Evolutionary conservation across 1,140 invertebrate species (phyloP).

Genomic region (Popillia japonica): DNA sequence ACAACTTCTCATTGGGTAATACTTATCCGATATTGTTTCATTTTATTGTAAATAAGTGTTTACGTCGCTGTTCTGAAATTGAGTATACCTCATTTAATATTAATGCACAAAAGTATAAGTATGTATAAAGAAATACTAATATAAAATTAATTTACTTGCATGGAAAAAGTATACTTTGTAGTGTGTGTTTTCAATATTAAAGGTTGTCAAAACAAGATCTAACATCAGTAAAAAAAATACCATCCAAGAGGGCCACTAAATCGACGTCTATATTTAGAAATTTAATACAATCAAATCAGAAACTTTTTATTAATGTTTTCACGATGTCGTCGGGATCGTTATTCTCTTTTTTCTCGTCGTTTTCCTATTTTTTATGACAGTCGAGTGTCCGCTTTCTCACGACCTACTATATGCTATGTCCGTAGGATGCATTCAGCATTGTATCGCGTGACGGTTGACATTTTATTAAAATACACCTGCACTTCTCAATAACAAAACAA

Average conservation of each 20-base stretch:
- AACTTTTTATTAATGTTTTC: slow-evolving; percentile 33
- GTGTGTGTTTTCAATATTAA: too few species aligned
- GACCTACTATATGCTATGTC: background rate
- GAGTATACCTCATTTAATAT: too few species aligned
- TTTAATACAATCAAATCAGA: slow-evolving; percentile 31
- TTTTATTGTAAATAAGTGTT: too few species aligned
- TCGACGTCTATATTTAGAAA: slow-evolving; percentile 15
- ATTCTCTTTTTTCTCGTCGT: background rate
- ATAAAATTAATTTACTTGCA: too few species aligned
- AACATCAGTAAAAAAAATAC: background rate
- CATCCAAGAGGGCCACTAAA: background rate
- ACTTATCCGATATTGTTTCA: background rate
- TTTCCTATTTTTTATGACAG: slow-evolving; percentile 17
- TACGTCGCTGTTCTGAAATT: too few species aligned
- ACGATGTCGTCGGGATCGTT: slow-evolving; percentile 25
- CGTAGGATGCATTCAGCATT: slow-evolving; percentile 22
- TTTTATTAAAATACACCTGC: slow-evolving; percentile 33
- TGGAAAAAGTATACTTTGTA: too few species aligned
- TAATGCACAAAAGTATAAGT: too few species aligned
- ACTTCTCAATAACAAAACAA: slow-evolving; percentile 30
- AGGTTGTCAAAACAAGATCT: too few species aligned
- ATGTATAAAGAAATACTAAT: too few species aligned
- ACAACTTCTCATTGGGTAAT: background rate
- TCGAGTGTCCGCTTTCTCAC: slow-evolving; percentile 32
- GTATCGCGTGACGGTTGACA: slow-evolving; percentile 29